Base-by-base conservation (phyloP, 2,797 vertebrate species). In the Galagoides demidoff region DNA sequence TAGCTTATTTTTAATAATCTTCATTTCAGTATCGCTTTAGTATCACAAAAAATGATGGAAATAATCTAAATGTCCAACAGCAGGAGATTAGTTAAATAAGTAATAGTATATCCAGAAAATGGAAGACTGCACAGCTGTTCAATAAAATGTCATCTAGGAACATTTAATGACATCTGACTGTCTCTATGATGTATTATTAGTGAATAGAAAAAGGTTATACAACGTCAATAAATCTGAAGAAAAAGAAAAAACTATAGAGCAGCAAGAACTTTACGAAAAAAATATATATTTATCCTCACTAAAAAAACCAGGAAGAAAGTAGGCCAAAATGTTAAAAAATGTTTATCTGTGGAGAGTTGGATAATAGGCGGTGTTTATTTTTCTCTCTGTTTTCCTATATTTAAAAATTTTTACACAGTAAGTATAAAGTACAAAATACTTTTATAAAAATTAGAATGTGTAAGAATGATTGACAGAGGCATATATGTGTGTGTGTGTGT, bases 61-160 rank as follows among this genome's bases (percentile, higher is more conserved):
- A 74, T 59, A 93, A 86, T 37, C 91, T 85, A 68, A 73, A 59
- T 93, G 39, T 68, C 76, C 74, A 90, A 29, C 29, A 52, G 37
- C 37, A 43, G 59, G 22, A n/a, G 25, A 82, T 61, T 39, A 68
- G 39, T 52, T 86, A 49, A 73, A 68, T 29, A 9, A 59, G n/a
- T 17, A 74, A 49, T 29, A 22, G 12, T 59, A 19, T 57, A 89
- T 73, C 52, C 37, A n/a, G 13, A 25, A 43, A n/a, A 57, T 59
- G 13, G 23, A 66, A 85, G 55, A 3, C 22, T 29, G 29, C n/a
- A 61, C 8, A 73, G n/a, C 29, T 68, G 8, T 79, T 92, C 49
- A 84, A 52, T 34, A 37, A 45, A 84, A 66, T 89, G 13, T 17
- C 22, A 66, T 39, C 57, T n/a, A 94, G 73, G 85, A 64, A 59